Base-by-base conservation (phyloP, 2,888 invertebrate genomes). In the Caradrina kadenii region DNA sequence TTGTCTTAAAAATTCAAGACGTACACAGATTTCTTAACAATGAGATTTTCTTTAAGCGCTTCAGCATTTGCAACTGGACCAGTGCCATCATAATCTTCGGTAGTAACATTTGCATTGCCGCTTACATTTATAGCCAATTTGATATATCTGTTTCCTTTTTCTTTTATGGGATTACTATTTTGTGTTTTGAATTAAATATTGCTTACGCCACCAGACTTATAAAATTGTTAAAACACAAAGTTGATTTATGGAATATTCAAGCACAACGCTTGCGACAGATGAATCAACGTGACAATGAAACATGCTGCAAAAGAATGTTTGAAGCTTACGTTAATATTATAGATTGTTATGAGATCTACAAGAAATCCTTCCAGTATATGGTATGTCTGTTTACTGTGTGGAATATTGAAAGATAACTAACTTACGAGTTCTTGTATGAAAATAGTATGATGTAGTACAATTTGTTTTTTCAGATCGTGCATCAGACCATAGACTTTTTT, bases 261-360 rank as follows among this genome's bases (percentile, higher is more conserved):
- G 21, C 15, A 17, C 15, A 7, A 10, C 4, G 21, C 1, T 22
- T 45, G 22, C 21, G 8, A 10, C 15, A 22, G 10, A 45, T 58
- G 22, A 45, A 45, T 58, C 15, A 22, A 13, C 8, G 21, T 2
- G 22, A 22, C 1, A 45, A 22, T 21, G 45, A 10, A 45, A 58
- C 0, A 45, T 58, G n/a, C 50, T 56, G 64, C 17, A 50, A 64
- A 39, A 56, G 13, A 39, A 50, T 50, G 35, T 64, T 56, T 48
- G 13, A 56, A 50, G 42, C 39, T 13, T 64, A 56, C 11, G 22
- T 10, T 1, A 19, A 65, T 21, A 53, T 65, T 53, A 15, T 59
- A 21, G n/a, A 59, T 10, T 17, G 21, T 45, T 45, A 42, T 17
- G 17, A 45, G 4, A 42, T 58, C 17, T 45, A 22, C 17, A 58